Conservation (phyloP, 2,888 invertebrate genomes). For the Julus scanicus region DNA sequence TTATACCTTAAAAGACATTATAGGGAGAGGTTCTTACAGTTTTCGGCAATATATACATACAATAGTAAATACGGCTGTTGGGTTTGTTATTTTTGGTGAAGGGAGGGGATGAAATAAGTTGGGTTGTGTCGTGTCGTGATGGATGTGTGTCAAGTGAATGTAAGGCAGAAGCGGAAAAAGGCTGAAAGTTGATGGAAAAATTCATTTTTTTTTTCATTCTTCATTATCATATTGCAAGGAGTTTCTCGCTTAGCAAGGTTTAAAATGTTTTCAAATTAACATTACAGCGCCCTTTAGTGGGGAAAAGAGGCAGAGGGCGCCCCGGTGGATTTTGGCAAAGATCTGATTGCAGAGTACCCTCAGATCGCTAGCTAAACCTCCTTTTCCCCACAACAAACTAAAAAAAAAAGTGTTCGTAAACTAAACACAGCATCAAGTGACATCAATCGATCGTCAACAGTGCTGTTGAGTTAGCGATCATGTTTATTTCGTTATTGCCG, state of each 20-base stretch:
- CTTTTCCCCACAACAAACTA: background rate
- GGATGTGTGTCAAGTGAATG: background rate
- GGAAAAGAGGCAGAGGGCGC: background rate
- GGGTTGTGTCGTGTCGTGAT: background rate
- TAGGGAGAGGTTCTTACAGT: background rate
- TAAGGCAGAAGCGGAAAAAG: constrained; percentile 44
- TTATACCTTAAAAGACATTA: constrained; percentile 9
- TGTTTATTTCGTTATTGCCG: background rate
- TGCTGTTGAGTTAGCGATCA: background rate
- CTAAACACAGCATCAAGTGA: background rate
- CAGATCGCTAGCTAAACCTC: no score
- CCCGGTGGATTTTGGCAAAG: background rate
- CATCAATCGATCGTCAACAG: background rate
- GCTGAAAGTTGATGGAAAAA: background rate
- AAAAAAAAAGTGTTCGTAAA: constrained; percentile 19
- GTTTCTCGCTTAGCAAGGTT: constrained; percentile 10
- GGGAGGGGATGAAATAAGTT: background rate
- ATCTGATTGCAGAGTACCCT: no score
- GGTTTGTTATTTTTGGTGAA: background rate
- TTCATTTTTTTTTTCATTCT: background rate
- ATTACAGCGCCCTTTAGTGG: background rate
- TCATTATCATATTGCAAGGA: constrained; percentile 8
- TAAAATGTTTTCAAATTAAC: background rate
- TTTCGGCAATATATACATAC: constrained; percentile 4
- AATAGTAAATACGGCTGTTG: background rate